Base-by-base conservation (phyloP, 2,888 invertebrate genomes). In the Caenorhabditis wallacei region DNA sequence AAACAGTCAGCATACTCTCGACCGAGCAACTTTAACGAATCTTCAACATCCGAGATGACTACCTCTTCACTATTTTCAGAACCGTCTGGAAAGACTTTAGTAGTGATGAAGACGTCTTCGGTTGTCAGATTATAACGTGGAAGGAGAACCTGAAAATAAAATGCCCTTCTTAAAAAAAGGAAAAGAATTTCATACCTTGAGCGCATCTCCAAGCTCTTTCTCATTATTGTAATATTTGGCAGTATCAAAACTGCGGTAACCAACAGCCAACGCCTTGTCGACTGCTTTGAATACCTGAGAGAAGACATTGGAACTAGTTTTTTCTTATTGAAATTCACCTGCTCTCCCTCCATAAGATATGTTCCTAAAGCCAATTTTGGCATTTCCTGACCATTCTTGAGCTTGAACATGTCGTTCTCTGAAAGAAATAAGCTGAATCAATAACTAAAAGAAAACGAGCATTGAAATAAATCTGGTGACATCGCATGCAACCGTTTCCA, bases 141-240 rank as follows among this genome's bases (percentile, higher is more conserved):
- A n/a, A 78, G 70, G 2, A 80, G 43, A 0, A 1, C 51, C 70
- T 75, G 56, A 30, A 48, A 53, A 72, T 26, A 35, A 63, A 63
- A 40, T 10, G 40, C 40, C 4, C 16, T 40, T 13, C 4, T 40
- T 8, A 40, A 10, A 48, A 48, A 46, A 59, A 20, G 22, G 10
- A 26, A 46, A 16, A 20, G 46, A 48, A 30, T 5, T 30, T 30
- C 30, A 5, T 20, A 91, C 90, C 84, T 94, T 93, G 22, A 96
- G 93, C 5, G 91, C 95, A 37, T 93, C 92, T 13, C 95, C 95
- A 83, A 96, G 94, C 70, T 94, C 94, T 64, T 92, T 91, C 92
- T 96, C 96, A 92, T 96, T 96, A 40, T 94, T 93, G 92, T 96
- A 96, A 1, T 95, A 95, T 56, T 94, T 94, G 10, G 96, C 96